Conservation (phyloP, 2,888 invertebrate genomes). For the Ophion costatus region DNA sequence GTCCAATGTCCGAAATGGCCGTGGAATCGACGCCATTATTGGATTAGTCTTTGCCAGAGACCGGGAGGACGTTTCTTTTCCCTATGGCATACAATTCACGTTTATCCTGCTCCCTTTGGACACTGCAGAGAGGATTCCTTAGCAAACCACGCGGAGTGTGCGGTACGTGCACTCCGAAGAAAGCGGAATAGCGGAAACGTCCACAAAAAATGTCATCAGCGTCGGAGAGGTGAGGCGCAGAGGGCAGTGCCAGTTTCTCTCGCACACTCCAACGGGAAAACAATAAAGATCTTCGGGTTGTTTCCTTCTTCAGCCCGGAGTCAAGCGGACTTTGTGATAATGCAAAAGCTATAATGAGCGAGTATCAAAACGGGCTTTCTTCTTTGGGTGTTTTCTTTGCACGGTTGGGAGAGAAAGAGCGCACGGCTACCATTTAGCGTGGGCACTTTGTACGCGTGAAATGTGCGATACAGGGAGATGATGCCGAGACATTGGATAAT, state of each 20-base stretch:
- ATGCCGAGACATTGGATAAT: not conserved
- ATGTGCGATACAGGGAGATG: not conserved
- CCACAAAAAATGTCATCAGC: slow-evolving; percentile 56
- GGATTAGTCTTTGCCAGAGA: slow-evolving; percentile 74
- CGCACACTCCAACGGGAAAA: slow-evolving; percentile 29
- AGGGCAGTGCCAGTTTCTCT: slow-evolving; percentile 17
- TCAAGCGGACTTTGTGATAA: slow-evolving; percentile 23
- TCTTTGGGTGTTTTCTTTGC: not conserved
- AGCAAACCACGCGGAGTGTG: slow-evolving; percentile 33
- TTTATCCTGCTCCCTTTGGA: slow-evolving; percentile 4
- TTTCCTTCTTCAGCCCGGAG: slow-evolving; percentile 24
- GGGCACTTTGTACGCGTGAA: not conserved
- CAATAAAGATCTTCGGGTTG: slow-evolving; percentile 14
- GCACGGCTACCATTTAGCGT: slow-evolving; percentile 13
- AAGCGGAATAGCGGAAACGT: slow-evolving; percentile 27
- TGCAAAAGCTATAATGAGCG: slow-evolving; percentile 25
- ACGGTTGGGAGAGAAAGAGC: slow-evolving; percentile 31
- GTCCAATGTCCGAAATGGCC: slow-evolving; percentile 80
- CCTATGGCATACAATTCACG: slow-evolving; percentile 1
- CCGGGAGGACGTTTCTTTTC: slow-evolving; percentile 46
- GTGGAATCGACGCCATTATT: slow-evolving; percentile 80
- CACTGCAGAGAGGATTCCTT: slow-evolving; percentile 28
- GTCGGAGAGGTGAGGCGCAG: slow-evolving; percentile 38
- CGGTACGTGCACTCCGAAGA: slow-evolving; percentile 1
- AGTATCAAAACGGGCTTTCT: slow-evolving; percentile 42